A percentile compares a stretch with the other conserved stretches of the same genome.
These are phyloP conservation scores for Apodemia hepburni DNA, from an alignment of 2,888 invertebrate species.

Conservation along the genomic window DNA sequence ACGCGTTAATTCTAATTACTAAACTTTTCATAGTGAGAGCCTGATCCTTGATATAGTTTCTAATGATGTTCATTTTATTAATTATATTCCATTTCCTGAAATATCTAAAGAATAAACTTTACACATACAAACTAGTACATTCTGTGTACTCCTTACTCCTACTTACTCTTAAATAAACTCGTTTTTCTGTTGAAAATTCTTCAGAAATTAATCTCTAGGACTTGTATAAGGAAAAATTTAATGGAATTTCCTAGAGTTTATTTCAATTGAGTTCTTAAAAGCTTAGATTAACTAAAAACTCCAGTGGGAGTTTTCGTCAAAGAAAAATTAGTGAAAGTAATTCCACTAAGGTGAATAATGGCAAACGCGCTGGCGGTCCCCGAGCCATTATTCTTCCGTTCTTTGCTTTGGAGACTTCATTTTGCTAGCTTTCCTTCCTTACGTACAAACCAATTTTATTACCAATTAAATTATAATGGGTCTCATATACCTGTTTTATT, in stretches of 20 bases:
- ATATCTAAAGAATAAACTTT: neutral
- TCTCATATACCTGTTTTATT: neutral
- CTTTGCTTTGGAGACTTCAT: constrained; percentile 61
- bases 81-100: too few species aligned
- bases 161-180: neutral
- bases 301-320: constrained; percentile 26
- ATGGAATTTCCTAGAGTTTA: constrained; percentile 3
- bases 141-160: neutral
- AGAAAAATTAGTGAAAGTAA: constrained; percentile 27
- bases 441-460: constrained; percentile 31
- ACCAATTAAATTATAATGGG: constrained; percentile 3
- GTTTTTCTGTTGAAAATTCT: neutral
- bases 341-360: constrained; percentile 23
- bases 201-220: neutral
- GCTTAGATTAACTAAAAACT: constrained; percentile 22
- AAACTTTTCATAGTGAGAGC: too few species aligned
- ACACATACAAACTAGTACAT: neutral
- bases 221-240: neutral
- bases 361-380: constrained; percentile 38
- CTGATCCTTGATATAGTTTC: too few species aligned
- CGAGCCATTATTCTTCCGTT: constrained; percentile 63
- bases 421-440: constrained; percentile 64
- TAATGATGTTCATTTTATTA: too few species aligned
- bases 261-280: constrained; percentile 13
- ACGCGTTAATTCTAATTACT: too few species aligned